Percentiles rank a stretch among this genome's conserved stretches.
phyloP scores from a whole-genome alignment of 2,797 vertebrate species.

The Lagorchestes hirsutus region DNA sequence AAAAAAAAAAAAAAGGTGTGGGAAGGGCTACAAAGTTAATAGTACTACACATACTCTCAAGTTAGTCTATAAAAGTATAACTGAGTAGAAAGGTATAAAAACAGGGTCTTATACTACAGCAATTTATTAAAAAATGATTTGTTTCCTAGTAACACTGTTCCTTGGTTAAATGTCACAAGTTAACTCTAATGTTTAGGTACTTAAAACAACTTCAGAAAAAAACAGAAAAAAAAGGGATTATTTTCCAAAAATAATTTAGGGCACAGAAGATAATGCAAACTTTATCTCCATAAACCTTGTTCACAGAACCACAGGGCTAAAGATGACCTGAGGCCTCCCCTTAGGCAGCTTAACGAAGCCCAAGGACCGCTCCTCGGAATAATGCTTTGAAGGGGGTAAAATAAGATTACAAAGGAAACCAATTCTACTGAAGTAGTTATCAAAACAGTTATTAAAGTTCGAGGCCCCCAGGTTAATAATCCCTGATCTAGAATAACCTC shows the following conservation, averaged over 20 bases:
- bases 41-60: background rate
- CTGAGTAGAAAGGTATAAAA: conserved; percentile 44
- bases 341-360: background rate
- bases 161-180: background rate
- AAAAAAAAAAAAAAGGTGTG: background rate
- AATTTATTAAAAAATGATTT: background rate
- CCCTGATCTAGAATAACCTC: background rate
- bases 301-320: background rate
- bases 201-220: conserved; percentile 31
- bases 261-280: conserved; percentile 44
- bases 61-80: background rate
- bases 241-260: conserved; percentile 64
- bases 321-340: background rate
- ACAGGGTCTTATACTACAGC: background rate
- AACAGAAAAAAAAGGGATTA: conserved; percentile 20
- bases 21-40: background rate
- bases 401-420: background rate
- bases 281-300: conserved; percentile 25
- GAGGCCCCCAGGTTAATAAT: background rate
- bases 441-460: background rate
- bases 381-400: background rate
- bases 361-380: background rate
- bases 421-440: background rate
- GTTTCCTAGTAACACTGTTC: background rate
- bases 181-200: conserved; percentile 34